Evolutionary conservation across 2,888 invertebrate species (phyloP), one percentile per base, ranked within the genome.

Genomic region (Odontothrips loti): DNA sequence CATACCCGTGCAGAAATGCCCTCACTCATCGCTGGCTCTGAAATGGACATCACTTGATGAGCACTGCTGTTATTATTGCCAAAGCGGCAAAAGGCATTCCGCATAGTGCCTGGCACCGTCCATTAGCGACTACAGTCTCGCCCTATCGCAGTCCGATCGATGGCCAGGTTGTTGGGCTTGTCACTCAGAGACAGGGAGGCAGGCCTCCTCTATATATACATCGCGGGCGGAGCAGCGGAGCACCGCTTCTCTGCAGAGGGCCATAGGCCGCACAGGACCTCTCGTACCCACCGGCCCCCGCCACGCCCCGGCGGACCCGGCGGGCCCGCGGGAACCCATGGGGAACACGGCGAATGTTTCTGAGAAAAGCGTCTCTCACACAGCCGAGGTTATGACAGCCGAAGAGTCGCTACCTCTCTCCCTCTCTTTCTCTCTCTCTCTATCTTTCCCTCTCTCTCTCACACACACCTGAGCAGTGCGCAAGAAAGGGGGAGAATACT

Each of bases 331-430:
- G 58, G 34, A 43, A 43, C 34, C 34, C 34, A 43, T 58, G 17
- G 58, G 58, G 68, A 75, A 75, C 68, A 12, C 68, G 68, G 68
- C 27, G 68, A 75, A 75, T 75, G 68, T 75, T 75, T 75, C 68
- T 27, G 68, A 75, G 68, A 75, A 75, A 75, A 75, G 23, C 68
- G 68, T 75, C 68, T 75, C 68, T 27, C 27, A 75, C 27, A 75
- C 68, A 27, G 68, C 68, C 68, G 20, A 58, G 58, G 58, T 58
- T 58, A 58, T 58, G 58, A 58, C 58, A 58, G 58, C 58, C 58
- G 58, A 58, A 58, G 58, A 58, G 20, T 58, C n/a, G 58, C 34
- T 43, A 43, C 34, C 34, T 43, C 34, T 43, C 34, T 43, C 34
- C 6, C 34, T 43, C 34, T 43, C 34, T 43, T 6, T 43, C 34